Evolutionary conservation across 2,888 invertebrate species (phyloP).

Genomic region (Athalia cordata): DNA sequence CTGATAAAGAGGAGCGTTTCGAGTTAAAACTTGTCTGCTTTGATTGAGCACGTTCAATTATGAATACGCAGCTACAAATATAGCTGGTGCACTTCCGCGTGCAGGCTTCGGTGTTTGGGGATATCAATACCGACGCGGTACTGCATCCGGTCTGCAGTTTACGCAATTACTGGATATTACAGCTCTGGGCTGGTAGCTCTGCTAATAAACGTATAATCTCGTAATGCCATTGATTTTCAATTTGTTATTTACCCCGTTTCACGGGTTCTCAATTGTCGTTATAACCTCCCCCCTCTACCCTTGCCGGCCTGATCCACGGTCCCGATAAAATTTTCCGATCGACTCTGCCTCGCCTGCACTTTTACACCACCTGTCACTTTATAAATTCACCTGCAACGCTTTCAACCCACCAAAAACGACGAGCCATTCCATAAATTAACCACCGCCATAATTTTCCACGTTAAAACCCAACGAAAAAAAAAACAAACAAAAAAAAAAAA

Average conservation of each 20-base stretch:
- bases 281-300: not conserved
- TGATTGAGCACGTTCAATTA: slow-evolving; percentile 12
- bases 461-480: too few species aligned
- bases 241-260: slow-evolving; percentile 60
- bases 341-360: slow-evolving; percentile 2
- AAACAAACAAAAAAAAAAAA: too few species aligned
- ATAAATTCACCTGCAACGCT: not conserved
- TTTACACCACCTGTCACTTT: slow-evolving; percentile 14
- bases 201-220: slow-evolving; percentile 64
- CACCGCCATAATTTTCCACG: too few species aligned
- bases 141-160: slow-evolving; percentile 50
- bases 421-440: not conserved
- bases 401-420: not conserved
- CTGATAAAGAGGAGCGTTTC: not conserved
- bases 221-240: slow-evolving; percentile 65
- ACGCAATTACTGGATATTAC: slow-evolving; percentile 65
- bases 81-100: not conserved
- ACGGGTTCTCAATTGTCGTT: slow-evolving; percentile 55
- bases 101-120: not conserved
- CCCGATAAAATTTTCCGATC: slow-evolving; percentile 11
- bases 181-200: slow-evolving; percentile 60
- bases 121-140: not conserved
- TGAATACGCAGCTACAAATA: not conserved
- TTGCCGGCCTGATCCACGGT: too few species aligned
- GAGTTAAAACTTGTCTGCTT: not conserved